Conservation (phyloP, 2,113 vertebrate genomes). For the Piaya cayana region DNA sequence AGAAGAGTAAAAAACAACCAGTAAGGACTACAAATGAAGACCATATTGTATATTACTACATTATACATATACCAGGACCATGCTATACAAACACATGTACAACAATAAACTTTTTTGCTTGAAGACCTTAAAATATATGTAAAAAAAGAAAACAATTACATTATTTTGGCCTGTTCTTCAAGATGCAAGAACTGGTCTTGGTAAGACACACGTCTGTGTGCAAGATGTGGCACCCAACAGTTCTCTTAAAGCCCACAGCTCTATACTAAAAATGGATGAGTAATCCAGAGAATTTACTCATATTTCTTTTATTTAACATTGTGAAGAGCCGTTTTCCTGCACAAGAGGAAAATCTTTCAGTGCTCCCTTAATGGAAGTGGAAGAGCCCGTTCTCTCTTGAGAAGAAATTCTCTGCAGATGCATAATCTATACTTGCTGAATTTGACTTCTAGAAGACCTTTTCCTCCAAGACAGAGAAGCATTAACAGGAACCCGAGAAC, state of each 20-base stretch:
- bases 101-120: not conserved
- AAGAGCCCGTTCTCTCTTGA: not conserved
- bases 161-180: not conserved
- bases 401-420: not conserved
- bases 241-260: not conserved
- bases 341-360: not conserved
- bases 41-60: not conserved
- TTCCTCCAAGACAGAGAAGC: not conserved
- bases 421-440: not conserved
- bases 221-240: not conserved
- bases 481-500: not conserved
- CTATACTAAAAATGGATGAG: not conserved
- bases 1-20: not conserved
- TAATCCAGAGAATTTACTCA: not conserved
- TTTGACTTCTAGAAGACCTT: conserved; percentile 4
- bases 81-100: not conserved
- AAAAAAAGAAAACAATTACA: not conserved
- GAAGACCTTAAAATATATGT: not conserved
- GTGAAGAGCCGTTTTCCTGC: not conserved
- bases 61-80: not conserved
- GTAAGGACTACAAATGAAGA: not conserved
- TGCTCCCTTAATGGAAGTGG: not conserved
- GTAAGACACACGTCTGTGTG: not conserved
- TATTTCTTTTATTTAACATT: not conserved
- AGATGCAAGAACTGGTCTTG: not conserved